Percentiles rank a stretch among this genome's conserved stretches.
Evolutionary conservation across 2,797 vertebrate genomes (phyloP).

Genomic region (Lutjanus campechanus): DNA sequence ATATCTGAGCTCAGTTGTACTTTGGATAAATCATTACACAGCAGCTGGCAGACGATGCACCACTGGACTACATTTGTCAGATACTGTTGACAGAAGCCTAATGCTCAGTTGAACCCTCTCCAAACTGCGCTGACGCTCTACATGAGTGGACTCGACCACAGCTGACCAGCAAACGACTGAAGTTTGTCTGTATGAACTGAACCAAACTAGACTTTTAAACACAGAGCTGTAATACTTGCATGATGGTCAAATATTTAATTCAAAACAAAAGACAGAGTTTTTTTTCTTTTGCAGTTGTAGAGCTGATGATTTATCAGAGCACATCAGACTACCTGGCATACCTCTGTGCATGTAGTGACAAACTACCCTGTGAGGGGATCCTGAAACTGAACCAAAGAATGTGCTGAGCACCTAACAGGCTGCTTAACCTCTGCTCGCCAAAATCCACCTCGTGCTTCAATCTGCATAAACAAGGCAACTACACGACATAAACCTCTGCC

Average conservation of each 20-base stretch:
- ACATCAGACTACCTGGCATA: constrained; percentile 54
- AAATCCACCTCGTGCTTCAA: constrained; percentile 42
- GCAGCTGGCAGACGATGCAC: constrained; percentile 34
- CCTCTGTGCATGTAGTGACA: constrained; percentile 76
- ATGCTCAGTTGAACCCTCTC: constrained; percentile 40
- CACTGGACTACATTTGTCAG: constrained; percentile 31
- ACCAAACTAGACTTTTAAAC: background rate
- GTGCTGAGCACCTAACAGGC: constrained; percentile 27
- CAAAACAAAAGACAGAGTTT: background rate
- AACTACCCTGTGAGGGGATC: constrained; percentile 67
- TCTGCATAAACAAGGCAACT: constrained; percentile 64
- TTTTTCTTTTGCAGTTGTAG: constrained; percentile 6
- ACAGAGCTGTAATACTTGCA: background rate
- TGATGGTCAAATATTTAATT: background rate
- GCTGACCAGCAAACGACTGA: constrained; percentile 3
- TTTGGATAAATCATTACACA: constrained; percentile 52
- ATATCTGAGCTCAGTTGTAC: constrained; percentile 18
- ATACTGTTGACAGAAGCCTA: constrained; percentile 40
- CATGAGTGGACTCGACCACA: constrained; percentile 7
- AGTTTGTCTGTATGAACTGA: constrained; percentile 2
- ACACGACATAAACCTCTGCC: constrained; percentile 56
- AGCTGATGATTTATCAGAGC: constrained; percentile 50
- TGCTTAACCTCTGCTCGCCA: constrained; percentile 29
- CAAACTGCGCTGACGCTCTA: constrained; percentile 28
- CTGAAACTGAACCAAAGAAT: constrained; percentile 61